These are phyloP conservation scores for Laterallus jamaicensis DNA, from an alignment of 2,113 vertebrate genomes.

Conservation along the genomic window DNA sequence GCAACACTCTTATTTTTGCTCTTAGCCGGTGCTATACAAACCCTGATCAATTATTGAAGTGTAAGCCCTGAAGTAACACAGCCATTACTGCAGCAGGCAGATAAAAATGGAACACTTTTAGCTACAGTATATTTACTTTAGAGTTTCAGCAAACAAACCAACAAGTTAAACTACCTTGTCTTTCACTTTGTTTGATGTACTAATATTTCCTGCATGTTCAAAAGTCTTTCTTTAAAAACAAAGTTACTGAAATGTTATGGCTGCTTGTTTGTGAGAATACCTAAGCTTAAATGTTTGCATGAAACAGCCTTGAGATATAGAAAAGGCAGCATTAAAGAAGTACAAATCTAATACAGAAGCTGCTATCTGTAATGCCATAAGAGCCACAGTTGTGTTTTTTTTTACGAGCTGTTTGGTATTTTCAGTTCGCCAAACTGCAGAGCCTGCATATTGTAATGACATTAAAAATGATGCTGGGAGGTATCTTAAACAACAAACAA, in stretches of 20 bases:
- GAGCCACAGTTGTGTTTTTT: conserved; percentile 7
- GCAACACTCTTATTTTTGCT: conserved; percentile 88
- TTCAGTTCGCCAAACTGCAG: conserved; percentile 60
- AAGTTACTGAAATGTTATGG: conserved; percentile 44
- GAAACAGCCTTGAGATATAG: conserved; percentile 59
- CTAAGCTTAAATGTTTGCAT: conserved; percentile 66
- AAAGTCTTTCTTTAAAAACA: conserved; percentile 66
- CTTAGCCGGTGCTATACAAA: conserved; percentile 92
- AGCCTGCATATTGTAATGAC: conserved; percentile 67
- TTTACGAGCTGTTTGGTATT: conserved; percentile 63
- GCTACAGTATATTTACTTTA: conserved; percentile 84
- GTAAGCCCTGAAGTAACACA: conserved; percentile 86
- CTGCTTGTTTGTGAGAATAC: conserved; percentile 59
- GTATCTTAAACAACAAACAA: conserved; percentile 74
- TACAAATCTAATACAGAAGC: conserved; percentile 69
- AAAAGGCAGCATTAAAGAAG: conserved; percentile 48
- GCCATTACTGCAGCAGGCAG: conserved; percentile 83
- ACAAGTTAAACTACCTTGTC: conserved; percentile 82
- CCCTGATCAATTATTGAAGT: conserved; percentile 96
- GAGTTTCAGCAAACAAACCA: conserved; percentile 82
- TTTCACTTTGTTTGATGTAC: conserved; percentile 72
- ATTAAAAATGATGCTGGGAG: conserved; percentile 63
- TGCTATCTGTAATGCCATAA: conserved; percentile 67
- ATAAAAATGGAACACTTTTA: conserved; percentile 86
- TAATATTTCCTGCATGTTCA: conserved; percentile 73